phyloP scores from a whole-genome alignment of 92 coral and sea anemone species.

The Palythoa grandiflora region DNA sequence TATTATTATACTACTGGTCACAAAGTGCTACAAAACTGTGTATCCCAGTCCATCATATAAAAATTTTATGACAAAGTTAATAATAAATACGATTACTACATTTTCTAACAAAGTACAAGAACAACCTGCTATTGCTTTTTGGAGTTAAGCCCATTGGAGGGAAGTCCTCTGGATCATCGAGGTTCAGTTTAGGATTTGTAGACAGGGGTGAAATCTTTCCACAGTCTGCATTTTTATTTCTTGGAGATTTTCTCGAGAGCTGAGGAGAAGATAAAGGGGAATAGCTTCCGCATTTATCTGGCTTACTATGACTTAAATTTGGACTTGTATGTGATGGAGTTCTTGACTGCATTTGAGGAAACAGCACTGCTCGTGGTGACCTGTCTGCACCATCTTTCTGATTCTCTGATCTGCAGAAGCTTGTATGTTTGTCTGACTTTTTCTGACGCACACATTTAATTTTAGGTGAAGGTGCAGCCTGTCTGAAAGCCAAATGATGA shows the following conservation, averaged over 20 bases:
- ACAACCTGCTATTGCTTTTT: background rate
- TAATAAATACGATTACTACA: too few relatives aligned
- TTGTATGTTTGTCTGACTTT: conserved; percentile 48
- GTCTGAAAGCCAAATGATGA: conserved; percentile 81
- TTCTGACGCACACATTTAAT: conserved; percentile 49
- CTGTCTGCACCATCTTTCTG: conserved; percentile 42
- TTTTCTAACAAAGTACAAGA: too few relatives aligned
- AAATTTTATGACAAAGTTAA: too few relatives aligned
- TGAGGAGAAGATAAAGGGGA: conserved; percentile 80
- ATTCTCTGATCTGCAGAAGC: conserved; percentile 14
- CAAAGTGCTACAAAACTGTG: too few relatives aligned
- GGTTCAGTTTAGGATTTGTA: conserved; percentile 62
- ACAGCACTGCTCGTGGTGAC: conserved; percentile 74
- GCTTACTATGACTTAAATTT: conserved; percentile 46
- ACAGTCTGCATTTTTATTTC: conserved; percentile 53
- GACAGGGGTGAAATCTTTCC: conserved; percentile 62
- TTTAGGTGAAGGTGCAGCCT: conserved; percentile 83
- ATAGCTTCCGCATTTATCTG: conserved; percentile 47
- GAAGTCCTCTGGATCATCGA: conserved; percentile 88
- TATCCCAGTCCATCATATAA: too few relatives aligned
- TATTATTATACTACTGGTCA: too few relatives aligned
- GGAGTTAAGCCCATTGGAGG: conserved; percentile 77
- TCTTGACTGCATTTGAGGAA: conserved; percentile 61
- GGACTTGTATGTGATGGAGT: conserved; percentile 53
- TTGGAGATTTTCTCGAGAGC: conserved; percentile 70